Evolutionary conservation across 1,140 invertebrate species (phyloP), one percentile per base, ranked within the genome.

Genomic region (Aricia agestis): DNA sequence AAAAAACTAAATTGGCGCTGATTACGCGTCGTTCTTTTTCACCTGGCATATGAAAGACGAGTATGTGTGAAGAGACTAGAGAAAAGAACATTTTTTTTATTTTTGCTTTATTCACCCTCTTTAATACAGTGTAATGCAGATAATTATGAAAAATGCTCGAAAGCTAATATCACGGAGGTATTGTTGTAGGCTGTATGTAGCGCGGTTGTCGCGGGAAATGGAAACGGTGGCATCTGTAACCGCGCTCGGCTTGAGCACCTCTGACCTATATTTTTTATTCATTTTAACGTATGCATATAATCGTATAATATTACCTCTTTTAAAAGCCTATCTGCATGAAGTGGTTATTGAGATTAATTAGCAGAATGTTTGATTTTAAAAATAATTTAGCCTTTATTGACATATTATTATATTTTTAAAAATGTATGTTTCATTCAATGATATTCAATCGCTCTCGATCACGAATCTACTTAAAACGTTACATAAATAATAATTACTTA

Each of bases 181-280:
- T 63, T 63, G 19, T 25, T 63, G 5, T 19, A 25, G 58, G 6
- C n/a, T n/a, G n/a, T n/a, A n/a, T n/a, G n/a, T n/a, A n/a, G 17
- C 59, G 18, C 59, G 59, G 17, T 25, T 63, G 18, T 19, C 59
- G 59, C 19, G 59, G 36, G 10, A 63, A 63, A 19, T 19, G 59
- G 36, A 36, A 36, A 36, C 18, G 18, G 59, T 17, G 17, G 59
- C 59, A 63, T 63, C 59, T 63, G 59, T 19, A 63, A 63, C 59
- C 59, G 59, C 18, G 19, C 18, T 63, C 59, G 59, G 59, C 59
- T 63, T 63, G 59, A 63, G 59, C 59, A 63, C 59, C 59, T 63
- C 59, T 63, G 59, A 31, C 59, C 59, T 63, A 63, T 11, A 63
- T 63, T 63, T 63, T 63, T 63, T 25, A 19, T 19, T 63, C 59